These are phyloP conservation scores for Aporrectodea caliginosa DNA, from an alignment of 1,140 invertebrate genomes.

Conservation along the genomic window DNA sequence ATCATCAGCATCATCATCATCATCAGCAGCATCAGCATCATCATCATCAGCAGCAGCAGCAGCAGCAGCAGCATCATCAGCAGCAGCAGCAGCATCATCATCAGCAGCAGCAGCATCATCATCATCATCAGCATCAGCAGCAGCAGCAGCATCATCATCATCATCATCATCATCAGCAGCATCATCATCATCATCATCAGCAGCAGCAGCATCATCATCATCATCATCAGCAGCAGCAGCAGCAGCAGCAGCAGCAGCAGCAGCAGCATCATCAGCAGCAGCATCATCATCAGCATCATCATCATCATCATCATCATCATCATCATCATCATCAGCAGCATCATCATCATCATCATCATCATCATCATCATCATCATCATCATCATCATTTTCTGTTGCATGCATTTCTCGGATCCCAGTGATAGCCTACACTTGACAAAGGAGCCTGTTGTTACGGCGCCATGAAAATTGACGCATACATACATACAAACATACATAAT, in stretches of 20 bases:
- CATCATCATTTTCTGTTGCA: neutral
- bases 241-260: too few relatives aligned
- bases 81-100: neutral
- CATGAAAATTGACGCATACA: too few relatives aligned
- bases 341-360: conserved; percentile 2
- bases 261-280: neutral
- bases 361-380: conserved; percentile 3
- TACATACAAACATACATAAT: too few relatives aligned
- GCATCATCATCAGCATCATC: neutral
- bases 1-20: neutral
- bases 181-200: neutral
- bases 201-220: neutral
- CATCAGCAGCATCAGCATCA: neutral
- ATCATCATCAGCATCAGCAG: neutral
- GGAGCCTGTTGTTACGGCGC: too few relatives aligned
- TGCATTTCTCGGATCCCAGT: too few relatives aligned
- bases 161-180: neutral
- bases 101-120: neutral
- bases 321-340: neutral
- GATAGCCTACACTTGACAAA: too few relatives aligned
- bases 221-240: too few relatives aligned
- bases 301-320: conserved; percentile 3
- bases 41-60: neutral
- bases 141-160: neutral
- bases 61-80: too few relatives aligned